Base-by-base conservation (phyloP, 2,113 vertebrate genomes). In the Corydoras maculifer region DNA sequence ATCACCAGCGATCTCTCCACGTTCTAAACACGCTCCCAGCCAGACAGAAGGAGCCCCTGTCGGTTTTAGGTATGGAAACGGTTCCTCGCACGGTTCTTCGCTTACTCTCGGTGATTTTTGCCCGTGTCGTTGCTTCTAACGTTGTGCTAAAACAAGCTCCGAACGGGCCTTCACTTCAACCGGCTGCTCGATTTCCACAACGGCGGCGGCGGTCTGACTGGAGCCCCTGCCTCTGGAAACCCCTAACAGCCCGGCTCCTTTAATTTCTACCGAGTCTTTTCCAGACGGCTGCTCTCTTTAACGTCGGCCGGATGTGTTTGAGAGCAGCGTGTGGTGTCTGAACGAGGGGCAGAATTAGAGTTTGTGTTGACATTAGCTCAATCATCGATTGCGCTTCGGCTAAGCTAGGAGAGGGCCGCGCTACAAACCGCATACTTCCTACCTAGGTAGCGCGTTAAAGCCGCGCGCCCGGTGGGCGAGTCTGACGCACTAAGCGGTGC, bases 351-450 rank as follows among this genome's bases (percentile, higher is more conserved):
- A 8, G 9, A 68, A 65, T 78, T 65, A 48, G n/a, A 55, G 58
- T 48, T 69, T 58, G 55, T 80, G 76, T 80, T 80, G 79, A 80
- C 75, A 78, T 70, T 15, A 71, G 58, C 59, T 67, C n/a, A 65
- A 70, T 69, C 68, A 35, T 75, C 60, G 66, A 9, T 58, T 65
- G 71, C 71, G 61, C 67, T 61, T 59, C 13, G 35, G 35, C 35
- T 43, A 43, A 57, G 54, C 54, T 57, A 57, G 15, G 54, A 12
- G 3, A 57, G 54, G 54, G 54, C 54, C n/a, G 12, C 14, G 14
- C 15, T 14, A 0, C 14, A 57, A 57, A 57, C 14, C 5, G 54
- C 54, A 0, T 15, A 57, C 6, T n/a, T n/a, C 54, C 69, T 72
- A n/a, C 50, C 43, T 65, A 18, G 61, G 3, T 73, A 79, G 69